Conservation (phyloP, 2,113 vertebrate species). For the Chlamydotis undulata region DNA sequence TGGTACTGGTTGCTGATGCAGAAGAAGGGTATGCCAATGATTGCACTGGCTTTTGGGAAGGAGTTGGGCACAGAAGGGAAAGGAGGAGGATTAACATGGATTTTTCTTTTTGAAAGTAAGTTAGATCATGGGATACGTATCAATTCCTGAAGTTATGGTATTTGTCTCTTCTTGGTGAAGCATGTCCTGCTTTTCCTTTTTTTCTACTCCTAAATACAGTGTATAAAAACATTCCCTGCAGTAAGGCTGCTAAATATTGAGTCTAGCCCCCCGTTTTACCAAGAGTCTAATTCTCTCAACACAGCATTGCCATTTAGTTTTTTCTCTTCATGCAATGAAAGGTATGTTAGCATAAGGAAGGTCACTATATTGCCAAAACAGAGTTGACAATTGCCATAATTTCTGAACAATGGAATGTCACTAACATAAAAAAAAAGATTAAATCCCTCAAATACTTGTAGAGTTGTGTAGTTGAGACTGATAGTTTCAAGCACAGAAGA, state of each 20-base stretch:
- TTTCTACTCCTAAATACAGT: background rate
- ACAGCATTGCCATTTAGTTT: background rate
- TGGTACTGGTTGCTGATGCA: background rate
- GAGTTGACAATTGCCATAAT: background rate
- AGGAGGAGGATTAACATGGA: accelerated
- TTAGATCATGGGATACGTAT: background rate
- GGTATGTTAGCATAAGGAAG: background rate
- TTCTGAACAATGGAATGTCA: background rate
- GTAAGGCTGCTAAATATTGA: background rate
- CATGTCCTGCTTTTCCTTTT: background rate
- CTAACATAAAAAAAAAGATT: background rate
- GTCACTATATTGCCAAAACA: background rate
- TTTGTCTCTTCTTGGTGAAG: background rate
- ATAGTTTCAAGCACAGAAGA: background rate
- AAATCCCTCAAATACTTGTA: background rate
- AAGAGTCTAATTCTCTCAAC: background rate
- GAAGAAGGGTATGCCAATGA: accelerated
- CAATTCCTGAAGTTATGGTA: accelerated
- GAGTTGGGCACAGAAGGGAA: background rate
- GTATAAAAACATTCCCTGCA: background rate
- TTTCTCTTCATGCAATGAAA: background rate
- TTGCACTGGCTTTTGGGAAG: background rate
- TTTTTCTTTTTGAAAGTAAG: background rate
- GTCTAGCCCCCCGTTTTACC: background rate
- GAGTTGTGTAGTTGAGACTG: background rate